Conservation (phyloP, 2,797 vertebrate genomes). For the Muraenolepis orangiensis region DNA sequence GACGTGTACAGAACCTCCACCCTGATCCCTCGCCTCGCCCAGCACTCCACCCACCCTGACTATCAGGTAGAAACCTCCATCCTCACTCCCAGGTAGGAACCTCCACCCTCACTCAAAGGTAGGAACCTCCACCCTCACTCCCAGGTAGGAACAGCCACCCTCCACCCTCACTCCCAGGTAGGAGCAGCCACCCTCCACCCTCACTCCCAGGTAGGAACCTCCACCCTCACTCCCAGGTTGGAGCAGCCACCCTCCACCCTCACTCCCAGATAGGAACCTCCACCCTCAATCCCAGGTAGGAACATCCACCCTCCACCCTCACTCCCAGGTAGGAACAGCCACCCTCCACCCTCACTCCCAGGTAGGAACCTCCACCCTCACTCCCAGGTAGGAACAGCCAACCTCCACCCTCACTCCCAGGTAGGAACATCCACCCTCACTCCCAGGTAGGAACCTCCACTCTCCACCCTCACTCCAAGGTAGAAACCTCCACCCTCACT, state of each 20-base stretch:
- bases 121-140: too few relatives aligned
- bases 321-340: too few relatives aligned
- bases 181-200: too few relatives aligned
- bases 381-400: background rate
- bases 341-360: too few relatives aligned
- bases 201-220: slow-evolving; percentile 86
- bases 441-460: slow-evolving; percentile 91
- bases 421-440: too few relatives aligned
- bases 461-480: background rate
- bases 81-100: slow-evolving; percentile 86
- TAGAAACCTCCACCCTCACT: too few relatives aligned
- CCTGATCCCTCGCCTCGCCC: slow-evolving; percentile 79
- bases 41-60: slow-evolving; percentile 66
- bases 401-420: too few relatives aligned
- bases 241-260: too few relatives aligned
- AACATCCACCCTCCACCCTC: too few relatives aligned
- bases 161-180: too few relatives aligned
- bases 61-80: slow-evolving; percentile 82
- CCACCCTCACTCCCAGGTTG: background rate
- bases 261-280: too few relatives aligned
- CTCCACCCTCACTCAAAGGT: background rate
- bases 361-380: slow-evolving; percentile 64
- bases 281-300: slow-evolving; percentile 92
- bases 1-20: slow-evolving; percentile 81
- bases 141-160: too few relatives aligned